These are phyloP conservation scores for Cepphus grylle DNA, from an alignment of 2,113 vertebrate species.

Conservation along the genomic window DNA sequence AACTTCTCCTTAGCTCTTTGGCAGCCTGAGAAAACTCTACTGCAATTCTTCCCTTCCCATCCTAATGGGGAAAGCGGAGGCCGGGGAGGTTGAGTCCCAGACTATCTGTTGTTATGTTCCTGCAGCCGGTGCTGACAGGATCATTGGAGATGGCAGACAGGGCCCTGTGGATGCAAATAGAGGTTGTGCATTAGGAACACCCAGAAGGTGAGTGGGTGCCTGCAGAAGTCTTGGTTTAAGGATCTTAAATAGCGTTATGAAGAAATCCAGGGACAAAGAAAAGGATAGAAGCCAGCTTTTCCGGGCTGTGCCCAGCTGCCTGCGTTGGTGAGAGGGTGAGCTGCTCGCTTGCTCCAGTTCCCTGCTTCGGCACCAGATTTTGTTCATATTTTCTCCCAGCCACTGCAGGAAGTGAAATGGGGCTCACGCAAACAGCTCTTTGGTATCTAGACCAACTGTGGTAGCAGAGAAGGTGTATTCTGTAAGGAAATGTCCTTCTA, in stretches of 20 bases:
- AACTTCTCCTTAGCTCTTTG: not conserved
- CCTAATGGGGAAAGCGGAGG: not conserved
- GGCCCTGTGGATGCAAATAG: fast-evolving
- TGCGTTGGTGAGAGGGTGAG: not conserved
- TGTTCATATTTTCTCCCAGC: not conserved
- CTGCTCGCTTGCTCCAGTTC: fast-evolving
- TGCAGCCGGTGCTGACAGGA: fast-evolving
- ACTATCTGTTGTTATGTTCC: fast-evolving
- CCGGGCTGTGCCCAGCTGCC: not conserved
- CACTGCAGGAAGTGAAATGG: not conserved
- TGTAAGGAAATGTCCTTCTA: not conserved
- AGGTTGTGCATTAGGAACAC: not conserved
- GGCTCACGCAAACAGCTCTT: not conserved
- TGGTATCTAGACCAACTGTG: not conserved
- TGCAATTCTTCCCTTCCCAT: not conserved
- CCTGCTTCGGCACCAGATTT: not conserved
- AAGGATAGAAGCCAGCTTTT: not conserved
- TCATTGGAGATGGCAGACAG: not conserved
- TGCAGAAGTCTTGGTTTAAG: not conserved
- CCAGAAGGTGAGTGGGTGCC: not conserved
- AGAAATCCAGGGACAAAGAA: not conserved
- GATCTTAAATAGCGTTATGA: not conserved
- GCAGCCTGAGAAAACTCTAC: not conserved
- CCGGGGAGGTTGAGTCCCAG: not conserved
- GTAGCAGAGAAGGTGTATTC: not conserved